Evolutionary conservation across 2,888 invertebrate genomes (phyloP), one percentile per base, ranked within the genome.

Genomic region (Protophormia terraenovae): DNA sequence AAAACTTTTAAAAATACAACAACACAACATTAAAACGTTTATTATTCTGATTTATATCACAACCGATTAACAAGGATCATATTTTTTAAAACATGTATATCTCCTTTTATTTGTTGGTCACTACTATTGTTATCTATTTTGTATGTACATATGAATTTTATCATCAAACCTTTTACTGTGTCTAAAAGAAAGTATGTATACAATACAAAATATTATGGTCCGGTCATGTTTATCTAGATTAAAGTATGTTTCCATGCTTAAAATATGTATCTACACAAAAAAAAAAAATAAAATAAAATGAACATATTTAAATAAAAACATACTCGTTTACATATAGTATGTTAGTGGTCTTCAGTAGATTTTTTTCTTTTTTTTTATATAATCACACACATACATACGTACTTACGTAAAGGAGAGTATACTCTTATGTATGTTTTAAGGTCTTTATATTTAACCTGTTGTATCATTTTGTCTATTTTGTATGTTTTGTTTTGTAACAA

Each of bases 151-250:
- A n/a, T 32, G 10, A 53, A 10, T 55, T 60, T 60, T 60, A 22
- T 14, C 24, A 16, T 3, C 22, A 60, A 62, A 50, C 62, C 24
- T 47, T 45, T 73, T 24, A n/a, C 7, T 16, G 35, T 19, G 47
- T 35, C 50, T n/a, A 24, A 16, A 32, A 22, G 27, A 53, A 29
- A 41, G 5, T 45, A 41, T 58, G 45, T 67, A 24, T 77, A 60
- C 41, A 45, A 29, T 22, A 22, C n/a, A 55, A 27, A 19, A 71
- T 38, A 53, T 53, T 77, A 64, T 58, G 83, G 77, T 71, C 58
- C 73, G 83, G 72, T 78, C 77, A 73, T 58, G 72, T 73, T 67
- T 77, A 60, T 77, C 66, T 77, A 77, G 66, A 83, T 77, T 66
- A 72, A 6, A 71, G 10, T 58, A 77, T 67, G 47, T 72, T 58